phyloP scores from a whole-genome alignment of 2,113 vertebrate species.

The Oncorhynchus masou region DNA sequence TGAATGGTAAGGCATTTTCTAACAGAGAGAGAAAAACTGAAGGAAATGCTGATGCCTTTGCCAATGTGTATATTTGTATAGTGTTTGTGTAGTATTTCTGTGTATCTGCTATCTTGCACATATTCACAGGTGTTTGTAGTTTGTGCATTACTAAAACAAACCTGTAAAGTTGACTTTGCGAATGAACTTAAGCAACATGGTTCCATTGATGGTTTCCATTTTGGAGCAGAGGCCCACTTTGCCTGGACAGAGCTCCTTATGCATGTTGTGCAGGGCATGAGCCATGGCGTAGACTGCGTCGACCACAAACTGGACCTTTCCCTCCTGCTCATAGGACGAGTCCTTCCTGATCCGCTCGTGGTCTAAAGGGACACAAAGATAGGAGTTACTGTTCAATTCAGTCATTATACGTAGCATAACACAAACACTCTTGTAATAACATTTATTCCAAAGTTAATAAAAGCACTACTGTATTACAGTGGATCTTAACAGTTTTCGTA shows the following conservation, averaged over 20 bases:
- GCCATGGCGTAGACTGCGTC: conserved; percentile 94
- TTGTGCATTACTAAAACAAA: conserved; percentile 55
- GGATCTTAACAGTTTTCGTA: no score
- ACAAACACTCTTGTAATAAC: neutral
- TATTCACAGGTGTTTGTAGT: neutral
- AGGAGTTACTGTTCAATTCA: neutral
- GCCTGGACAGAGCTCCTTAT: conserved; percentile 87
- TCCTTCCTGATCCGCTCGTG: conserved; percentile 91
- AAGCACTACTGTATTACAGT: neutral
- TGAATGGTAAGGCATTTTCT: neutral
- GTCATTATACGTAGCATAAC: neutral
- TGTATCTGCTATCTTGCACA: neutral
- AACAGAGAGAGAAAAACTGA: neutral
- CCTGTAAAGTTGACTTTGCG: conserved; percentile 94
- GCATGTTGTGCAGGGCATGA: conserved; percentile 91
- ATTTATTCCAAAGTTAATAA: conserved; percentile 3
- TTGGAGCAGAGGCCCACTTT: conserved; percentile 86
- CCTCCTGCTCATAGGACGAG: conserved; percentile 91
- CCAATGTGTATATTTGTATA: no score
- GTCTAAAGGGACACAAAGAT: conserved; percentile 65
- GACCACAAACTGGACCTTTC: conserved; percentile 94
- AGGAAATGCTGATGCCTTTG: no score
- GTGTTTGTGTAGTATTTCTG: neutral
- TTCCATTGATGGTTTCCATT: conserved; percentile 89
- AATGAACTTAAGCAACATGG: conserved; percentile 91